Evolutionary conservation across 2,797 vertebrate genomes (phyloP).

Genomic region (Lithobates pipiens): DNA sequence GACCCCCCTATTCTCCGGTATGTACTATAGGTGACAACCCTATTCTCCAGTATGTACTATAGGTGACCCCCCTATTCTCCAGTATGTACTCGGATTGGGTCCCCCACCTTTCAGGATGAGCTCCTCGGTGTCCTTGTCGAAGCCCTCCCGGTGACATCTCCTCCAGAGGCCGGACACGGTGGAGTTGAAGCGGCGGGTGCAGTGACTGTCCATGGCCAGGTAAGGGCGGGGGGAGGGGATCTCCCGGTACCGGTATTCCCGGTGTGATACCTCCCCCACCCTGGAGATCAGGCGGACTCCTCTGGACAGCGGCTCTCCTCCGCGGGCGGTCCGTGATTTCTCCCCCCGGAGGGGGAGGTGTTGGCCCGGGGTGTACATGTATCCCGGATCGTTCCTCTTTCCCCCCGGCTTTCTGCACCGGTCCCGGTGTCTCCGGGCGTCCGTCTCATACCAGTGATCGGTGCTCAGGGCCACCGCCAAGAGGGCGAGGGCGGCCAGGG

Average conservation of each 20-base stretch:
- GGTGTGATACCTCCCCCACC: background rate
- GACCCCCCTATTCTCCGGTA: no score
- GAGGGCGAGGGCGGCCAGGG: conserved; percentile 85
- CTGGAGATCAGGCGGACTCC: conserved; percentile 30
- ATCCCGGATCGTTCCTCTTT: conserved; percentile 89
- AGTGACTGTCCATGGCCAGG: conserved; percentile 86
- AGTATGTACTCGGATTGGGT: no score
- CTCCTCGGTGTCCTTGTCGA: conserved; percentile 90
- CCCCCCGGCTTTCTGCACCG: conserved; percentile 89
- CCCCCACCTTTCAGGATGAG: conserved; percentile 86
- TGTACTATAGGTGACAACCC: no score
- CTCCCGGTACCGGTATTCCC: conserved; percentile 36
- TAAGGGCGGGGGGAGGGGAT: conserved; percentile 74
- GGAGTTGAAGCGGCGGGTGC: conserved; percentile 90
- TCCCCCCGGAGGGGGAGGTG: conserved; percentile 81
- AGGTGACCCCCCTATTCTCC: no score
- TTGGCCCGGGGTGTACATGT: conserved; percentile 89
- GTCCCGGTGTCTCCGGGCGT: conserved; percentile 88
- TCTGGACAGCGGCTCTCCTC: background rate
- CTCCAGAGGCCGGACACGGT: conserved; percentile 90
- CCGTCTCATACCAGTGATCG: conserved; percentile 93
- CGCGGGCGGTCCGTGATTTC: background rate
- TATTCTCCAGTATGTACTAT: no score
- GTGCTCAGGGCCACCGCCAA: conserved; percentile 91
- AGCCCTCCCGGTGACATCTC: conserved; percentile 88